Conservation (phyloP, 2,113 vertebrate species). For the Poeciliopsis turrubarensis region DNA sequence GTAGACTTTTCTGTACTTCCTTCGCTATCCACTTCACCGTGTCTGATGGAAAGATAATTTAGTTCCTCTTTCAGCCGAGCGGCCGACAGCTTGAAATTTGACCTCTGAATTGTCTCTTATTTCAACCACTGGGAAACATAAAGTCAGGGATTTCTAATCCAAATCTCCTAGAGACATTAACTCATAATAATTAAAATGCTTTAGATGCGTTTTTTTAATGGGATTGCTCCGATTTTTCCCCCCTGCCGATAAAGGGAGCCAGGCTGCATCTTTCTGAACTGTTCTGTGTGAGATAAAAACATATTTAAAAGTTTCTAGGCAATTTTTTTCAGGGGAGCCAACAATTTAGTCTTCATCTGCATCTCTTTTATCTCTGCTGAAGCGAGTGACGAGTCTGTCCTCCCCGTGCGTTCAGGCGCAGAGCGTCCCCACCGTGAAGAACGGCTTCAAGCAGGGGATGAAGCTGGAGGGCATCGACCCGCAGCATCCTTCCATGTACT, state of each 20-base stretch:
- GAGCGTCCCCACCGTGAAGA: slow-evolving; percentile 84
- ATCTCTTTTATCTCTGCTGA: not conserved
- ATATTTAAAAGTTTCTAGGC: not conserved
- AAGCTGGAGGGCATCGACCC: slow-evolving; percentile 97
- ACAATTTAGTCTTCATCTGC: no score
- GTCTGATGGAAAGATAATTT: not conserved
- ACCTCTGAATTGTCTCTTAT: no score
- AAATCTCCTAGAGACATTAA: not conserved
- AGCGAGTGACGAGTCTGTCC: not conserved
- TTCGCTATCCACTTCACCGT: not conserved
- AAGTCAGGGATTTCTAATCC: not conserved
- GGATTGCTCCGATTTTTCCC: no score
- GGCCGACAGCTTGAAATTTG: not conserved
- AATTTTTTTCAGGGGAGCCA: not conserved
- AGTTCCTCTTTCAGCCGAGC: not conserved
- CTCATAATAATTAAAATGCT: not conserved
- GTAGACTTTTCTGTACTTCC: not conserved
- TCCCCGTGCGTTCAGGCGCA: slow-evolving; percentile 77
- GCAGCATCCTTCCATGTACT: slow-evolving; percentile 97
- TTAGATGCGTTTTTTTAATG: not conserved
- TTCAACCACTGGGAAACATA: no score
- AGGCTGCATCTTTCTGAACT: no score
- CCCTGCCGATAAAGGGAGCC: no score
- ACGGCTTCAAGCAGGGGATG: slow-evolving; percentile 94
- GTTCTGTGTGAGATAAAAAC: not conserved